These are phyloP conservation scores for Oxyruncus cristatus DNA, from an alignment of 2,113 vertebrate species.

Conservation along the genomic window DNA sequence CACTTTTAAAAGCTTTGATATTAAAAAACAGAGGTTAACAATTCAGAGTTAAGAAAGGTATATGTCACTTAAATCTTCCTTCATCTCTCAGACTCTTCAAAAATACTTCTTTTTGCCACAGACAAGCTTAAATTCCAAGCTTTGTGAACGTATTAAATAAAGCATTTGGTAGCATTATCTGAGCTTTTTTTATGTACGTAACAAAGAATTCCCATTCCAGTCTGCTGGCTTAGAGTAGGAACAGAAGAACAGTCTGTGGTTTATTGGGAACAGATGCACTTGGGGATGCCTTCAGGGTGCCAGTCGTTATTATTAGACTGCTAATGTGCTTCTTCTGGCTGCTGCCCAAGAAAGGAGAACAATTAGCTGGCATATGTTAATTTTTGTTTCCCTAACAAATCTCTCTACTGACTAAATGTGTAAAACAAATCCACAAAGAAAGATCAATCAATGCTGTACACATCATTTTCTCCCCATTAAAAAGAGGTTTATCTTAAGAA, in stretches of 20 bases:
- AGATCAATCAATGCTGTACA: constrained; percentile 87
- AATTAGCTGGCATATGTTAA: constrained; percentile 93
- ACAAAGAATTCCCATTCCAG: constrained; percentile 84
- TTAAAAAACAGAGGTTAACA: constrained; percentile 5
- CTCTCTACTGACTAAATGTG: constrained; percentile 87
- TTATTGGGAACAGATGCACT: constrained; percentile 89
- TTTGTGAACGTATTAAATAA: constrained; percentile 74
- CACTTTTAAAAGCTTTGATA: neutral
- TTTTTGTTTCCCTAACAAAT: constrained; percentile 91
- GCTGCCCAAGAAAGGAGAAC: constrained; percentile 88
- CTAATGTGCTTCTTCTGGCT: constrained; percentile 86
- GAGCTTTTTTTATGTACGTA: constrained; percentile 81
- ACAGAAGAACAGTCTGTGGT: constrained; percentile 86
- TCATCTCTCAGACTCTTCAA: constrained; percentile 47
- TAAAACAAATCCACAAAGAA: constrained; percentile 91
- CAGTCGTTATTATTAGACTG: constrained; percentile 87
- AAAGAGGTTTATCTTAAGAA: constrained; percentile 82
- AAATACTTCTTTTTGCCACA: constrained; percentile 46
- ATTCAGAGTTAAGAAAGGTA: neutral
- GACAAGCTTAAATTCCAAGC: constrained; percentile 72
- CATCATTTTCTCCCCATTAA: constrained; percentile 83
- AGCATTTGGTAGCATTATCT: constrained; percentile 81
- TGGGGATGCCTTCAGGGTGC: constrained; percentile 85
- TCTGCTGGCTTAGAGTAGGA: constrained; percentile 79
- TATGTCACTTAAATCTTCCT: constrained; percentile 18